phyloP scores from a whole-genome alignment of 2,888 invertebrate species.

The Eristalis arbustorum region DNA sequence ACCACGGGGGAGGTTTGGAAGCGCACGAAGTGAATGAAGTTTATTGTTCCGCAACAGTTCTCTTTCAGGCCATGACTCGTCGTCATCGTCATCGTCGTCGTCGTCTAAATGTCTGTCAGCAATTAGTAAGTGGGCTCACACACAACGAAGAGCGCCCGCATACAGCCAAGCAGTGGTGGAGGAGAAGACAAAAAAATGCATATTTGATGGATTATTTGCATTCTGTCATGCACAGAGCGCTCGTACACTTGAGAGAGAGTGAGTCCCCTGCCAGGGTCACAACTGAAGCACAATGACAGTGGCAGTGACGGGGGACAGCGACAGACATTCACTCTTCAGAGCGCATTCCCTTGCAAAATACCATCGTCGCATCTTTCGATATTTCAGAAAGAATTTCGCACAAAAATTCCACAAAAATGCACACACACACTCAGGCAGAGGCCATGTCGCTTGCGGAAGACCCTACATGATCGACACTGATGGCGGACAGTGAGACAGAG shows the following conservation, averaged over 20 bases:
- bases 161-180: not conserved
- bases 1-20: not conserved
- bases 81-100: slow-evolving; percentile 25
- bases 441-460: not conserved
- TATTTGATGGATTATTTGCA: slow-evolving; percentile 39
- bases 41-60: slow-evolving; percentile 38
- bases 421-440: not conserved
- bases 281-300: not conserved
- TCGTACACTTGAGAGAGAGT: not conserved
- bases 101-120: slow-evolving; percentile 60
- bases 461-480: not conserved
- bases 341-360: not conserved
- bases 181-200: slow-evolving; percentile 8
- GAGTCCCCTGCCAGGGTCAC: not conserved
- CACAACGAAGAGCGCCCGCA: not conserved
- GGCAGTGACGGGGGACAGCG: not conserved
- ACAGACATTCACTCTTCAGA: not conserved
- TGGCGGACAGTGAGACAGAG: not conserved
- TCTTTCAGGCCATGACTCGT: slow-evolving; percentile 4
- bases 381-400: slow-evolving; percentile 10
- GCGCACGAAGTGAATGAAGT: slow-evolving; percentile 13
- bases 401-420: not conserved
- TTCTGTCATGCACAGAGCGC: slow-evolving; percentile 23
- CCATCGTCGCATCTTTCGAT: not conserved
- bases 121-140: slow-evolving; percentile 17